phyloP scores from a whole-genome alignment of 1,140 invertebrate species.

The Octopus bimaculoides region DNA sequence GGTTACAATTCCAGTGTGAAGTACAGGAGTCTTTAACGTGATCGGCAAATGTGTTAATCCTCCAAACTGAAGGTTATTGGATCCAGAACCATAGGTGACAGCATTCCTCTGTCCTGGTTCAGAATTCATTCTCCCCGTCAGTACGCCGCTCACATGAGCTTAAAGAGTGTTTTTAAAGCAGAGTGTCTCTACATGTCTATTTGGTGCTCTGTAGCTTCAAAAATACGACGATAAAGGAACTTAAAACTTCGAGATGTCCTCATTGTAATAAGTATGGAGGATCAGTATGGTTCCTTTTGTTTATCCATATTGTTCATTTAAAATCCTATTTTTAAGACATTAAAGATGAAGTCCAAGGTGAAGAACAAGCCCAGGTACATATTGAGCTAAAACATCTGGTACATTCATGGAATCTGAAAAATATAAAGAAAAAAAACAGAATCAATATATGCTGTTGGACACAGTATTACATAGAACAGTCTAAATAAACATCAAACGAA shows the following conservation, averaged over 20 bases:
- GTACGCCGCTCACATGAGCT: conserved; percentile 5
- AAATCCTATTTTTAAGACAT: not conserved
- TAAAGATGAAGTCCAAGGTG: too few relatives aligned
- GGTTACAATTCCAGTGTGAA: conserved; percentile 3
- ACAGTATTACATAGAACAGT: too few relatives aligned
- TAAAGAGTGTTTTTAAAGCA: not conserved
- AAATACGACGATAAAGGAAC: not conserved
- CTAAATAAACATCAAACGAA: too few relatives aligned
- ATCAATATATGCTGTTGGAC: too few relatives aligned
- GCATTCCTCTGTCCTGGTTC: conserved; percentile 12
- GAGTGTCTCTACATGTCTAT: not conserved
- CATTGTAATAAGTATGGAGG: not conserved
- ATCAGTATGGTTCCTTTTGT: not conserved
- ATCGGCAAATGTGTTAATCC: not conserved
- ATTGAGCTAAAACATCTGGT: too few relatives aligned
- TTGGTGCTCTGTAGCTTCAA: not conserved
- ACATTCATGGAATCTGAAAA: too few relatives aligned
- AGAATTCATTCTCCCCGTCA: conserved; percentile 14
- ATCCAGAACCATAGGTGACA: conserved; percentile 11
- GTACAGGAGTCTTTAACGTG: conserved; percentile 6
- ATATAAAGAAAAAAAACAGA: too few relatives aligned
- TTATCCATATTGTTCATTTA: not conserved
- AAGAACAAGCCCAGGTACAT: too few relatives aligned
- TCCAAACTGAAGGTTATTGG: conserved; percentile 5
- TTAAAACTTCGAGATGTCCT: not conserved